Base-by-base conservation (phyloP, 2,797 vertebrate genomes). In the Helicolenus hilgendorfi region DNA sequence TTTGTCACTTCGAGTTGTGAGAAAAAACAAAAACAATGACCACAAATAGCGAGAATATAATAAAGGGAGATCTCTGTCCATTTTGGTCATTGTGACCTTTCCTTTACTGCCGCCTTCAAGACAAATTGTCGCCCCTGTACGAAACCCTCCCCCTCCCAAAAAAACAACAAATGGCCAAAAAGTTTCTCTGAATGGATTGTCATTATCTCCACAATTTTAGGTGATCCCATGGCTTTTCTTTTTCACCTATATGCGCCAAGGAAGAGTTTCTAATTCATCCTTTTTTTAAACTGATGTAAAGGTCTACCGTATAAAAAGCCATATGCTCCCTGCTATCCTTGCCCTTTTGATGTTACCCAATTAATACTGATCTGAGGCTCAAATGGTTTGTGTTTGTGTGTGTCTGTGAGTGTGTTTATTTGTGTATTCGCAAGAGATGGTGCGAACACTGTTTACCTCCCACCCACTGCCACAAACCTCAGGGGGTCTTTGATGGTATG, bases 401-500 rank as follows among this genome's bases (percentile, higher is more conserved):
- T 49, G 45, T 49, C n/a, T 77, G 77, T 81, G 74, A 53, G 59
- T 88, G 62, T 85, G 70, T 87, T 68, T 92, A 73, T 91, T 78
- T 92, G 89, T 89, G 80, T 79, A 70, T 83, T 87, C 55, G 35
- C 27, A 75, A 69, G 41, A 72, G 38, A 79, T 62, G 35, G 77
- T 0, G 56, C 82, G 79, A 35, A 49, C 71, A 59, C 45, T 84
- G 72, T 94, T 90, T 88, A 88, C 87, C 84, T 76, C 67, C 87
- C 89, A 81, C 92, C 91, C 77, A 62, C 78, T 65, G 92, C 22
- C 81, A 67, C 81, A 72, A 35, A 72, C 91, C 56, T 18, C 85
- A 71, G 92, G 92, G 83, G 90, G 71, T 67, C 85, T 92, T 90
- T 95, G 93, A 96, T 92, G 92, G 64, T 76, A 11, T 55, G 35